Conservation (phyloP, 2,113 vertebrate species). For the Nanorana parkeri region DNA sequence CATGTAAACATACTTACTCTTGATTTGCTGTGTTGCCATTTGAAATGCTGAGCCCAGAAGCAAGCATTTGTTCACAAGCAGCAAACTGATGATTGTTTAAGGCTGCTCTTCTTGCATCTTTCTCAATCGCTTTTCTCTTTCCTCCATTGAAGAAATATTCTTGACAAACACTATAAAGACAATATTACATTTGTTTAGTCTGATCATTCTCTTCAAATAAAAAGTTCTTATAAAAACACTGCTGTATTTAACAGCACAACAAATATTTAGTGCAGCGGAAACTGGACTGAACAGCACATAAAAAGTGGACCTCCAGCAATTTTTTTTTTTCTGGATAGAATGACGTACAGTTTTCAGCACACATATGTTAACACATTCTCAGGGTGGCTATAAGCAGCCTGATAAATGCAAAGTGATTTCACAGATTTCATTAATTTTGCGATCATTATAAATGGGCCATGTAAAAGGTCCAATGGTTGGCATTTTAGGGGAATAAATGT, state of each 20-base stretch:
- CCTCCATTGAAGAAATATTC: slow-evolving; percentile 96
- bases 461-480: no score
- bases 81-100: slow-evolving; percentile 67
- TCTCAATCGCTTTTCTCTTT: slow-evolving; percentile 92
- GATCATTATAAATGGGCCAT: no score
- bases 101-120: slow-evolving; percentile 90
- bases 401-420: no score
- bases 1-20: slow-evolving; percentile 71
- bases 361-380: neutral
- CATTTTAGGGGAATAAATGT: no score
- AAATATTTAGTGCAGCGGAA: no score
- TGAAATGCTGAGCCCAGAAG: slow-evolving; percentile 67
- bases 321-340: no score
- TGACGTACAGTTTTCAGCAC: neutral
- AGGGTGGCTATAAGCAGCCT: no score
- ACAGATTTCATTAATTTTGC: no score
- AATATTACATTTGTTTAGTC: slow-evolving; percentile 24
- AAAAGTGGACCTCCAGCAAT: no score
- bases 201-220: neutral
- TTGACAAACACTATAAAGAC: slow-evolving; percentile 85
- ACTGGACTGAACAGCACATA: no score
- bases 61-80: slow-evolving; percentile 71
- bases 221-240: no score
- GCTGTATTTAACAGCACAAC: no score
- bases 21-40: slow-evolving; percentile 71